These are phyloP conservation scores for Ceratotherium simum DNA, from an alignment of 2,113 vertebrate species.

Conservation along the genomic window DNA sequence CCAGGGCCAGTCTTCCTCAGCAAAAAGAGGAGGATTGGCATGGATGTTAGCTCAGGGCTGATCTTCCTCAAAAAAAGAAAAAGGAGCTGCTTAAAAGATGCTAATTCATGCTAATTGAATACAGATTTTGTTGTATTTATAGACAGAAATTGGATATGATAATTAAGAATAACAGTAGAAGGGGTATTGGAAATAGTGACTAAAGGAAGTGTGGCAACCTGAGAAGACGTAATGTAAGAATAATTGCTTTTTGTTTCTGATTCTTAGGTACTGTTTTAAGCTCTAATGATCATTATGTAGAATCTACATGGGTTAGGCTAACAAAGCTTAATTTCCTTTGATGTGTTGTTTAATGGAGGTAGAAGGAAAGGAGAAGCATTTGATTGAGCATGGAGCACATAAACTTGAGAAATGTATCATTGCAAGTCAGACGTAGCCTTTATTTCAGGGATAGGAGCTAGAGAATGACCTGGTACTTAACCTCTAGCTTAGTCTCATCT, in stretches of 20 bases:
- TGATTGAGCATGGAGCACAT: neutral
- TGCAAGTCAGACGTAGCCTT: constrained; percentile 23
- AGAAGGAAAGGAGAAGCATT: constrained; percentile 19
- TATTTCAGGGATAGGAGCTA: constrained; percentile 29
- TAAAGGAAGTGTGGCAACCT: neutral
- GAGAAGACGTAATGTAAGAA: neutral
- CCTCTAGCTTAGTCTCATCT: neutral
- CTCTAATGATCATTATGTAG: neutral
- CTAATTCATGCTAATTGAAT: constrained; percentile 53
- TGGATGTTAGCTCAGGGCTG: too few species aligned
- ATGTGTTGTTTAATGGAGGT: constrained; percentile 18
- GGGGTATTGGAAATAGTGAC: constrained; percentile 33
- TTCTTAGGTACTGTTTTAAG: constrained; percentile 46
- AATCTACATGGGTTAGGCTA: neutral
- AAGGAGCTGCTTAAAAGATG: constrained; percentile 51
- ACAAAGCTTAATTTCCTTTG: constrained; percentile 34
- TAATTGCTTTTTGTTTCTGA: constrained; percentile 18
- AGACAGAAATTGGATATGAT: constrained; percentile 32
- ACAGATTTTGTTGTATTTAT: constrained; percentile 52
- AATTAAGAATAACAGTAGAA: constrained; percentile 41
- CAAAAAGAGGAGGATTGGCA: too few species aligned
- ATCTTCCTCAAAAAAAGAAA: neutral
- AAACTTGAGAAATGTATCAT: constrained; percentile 33
- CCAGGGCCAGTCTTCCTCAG: too few species aligned
- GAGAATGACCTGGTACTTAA: constrained; percentile 36